Conservation (phyloP, 2,797 vertebrate species). For the Tokudaia tokunoshimensis region DNA sequence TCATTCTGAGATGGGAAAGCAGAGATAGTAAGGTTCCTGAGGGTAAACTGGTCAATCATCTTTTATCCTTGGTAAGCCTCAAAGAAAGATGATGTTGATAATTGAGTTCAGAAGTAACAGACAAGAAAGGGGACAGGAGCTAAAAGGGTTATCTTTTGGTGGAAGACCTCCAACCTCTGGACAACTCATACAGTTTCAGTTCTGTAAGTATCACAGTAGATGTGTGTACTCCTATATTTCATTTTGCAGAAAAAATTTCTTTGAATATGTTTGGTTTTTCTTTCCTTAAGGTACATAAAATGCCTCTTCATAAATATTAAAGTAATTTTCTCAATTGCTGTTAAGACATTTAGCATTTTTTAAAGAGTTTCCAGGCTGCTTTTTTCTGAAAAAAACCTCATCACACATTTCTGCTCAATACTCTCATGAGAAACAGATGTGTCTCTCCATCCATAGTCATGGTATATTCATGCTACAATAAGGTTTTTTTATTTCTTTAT, state of each 20-base stretch:
- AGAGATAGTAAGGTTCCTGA: too few relatives aligned
- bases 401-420: slow-evolving; percentile 61
- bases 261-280: slow-evolving; percentile 19
- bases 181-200: background rate
- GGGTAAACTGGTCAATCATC: too few relatives aligned
- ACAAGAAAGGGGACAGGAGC: background rate
- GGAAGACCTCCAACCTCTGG: background rate
- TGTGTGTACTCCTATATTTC: background rate
- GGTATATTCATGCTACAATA: too few relatives aligned
- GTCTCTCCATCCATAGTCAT: fast-evolving
- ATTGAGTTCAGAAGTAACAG: background rate
- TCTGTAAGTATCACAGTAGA: background rate
- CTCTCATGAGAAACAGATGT: slow-evolving; percentile 67
- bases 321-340: slow-evolving; percentile 8
- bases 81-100: background rate
- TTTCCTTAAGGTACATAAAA: background rate
- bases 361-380: slow-evolving; percentile 69
- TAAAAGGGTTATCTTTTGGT: background rate
- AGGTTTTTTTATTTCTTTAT: too few relatives aligned
- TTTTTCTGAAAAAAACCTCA: slow-evolving; percentile 58
- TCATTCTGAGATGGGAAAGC: too few relatives aligned
- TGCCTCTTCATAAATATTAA: slow-evolving; percentile 46
- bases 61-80: too few relatives aligned
- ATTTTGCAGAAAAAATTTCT: background rate
- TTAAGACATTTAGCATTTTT: slow-evolving; percentile 51